Evolutionary conservation across 2,797 vertebrate species (phyloP), one percentile per base, ranked within the genome.

Genomic region (Balearica regulorum): DNA sequence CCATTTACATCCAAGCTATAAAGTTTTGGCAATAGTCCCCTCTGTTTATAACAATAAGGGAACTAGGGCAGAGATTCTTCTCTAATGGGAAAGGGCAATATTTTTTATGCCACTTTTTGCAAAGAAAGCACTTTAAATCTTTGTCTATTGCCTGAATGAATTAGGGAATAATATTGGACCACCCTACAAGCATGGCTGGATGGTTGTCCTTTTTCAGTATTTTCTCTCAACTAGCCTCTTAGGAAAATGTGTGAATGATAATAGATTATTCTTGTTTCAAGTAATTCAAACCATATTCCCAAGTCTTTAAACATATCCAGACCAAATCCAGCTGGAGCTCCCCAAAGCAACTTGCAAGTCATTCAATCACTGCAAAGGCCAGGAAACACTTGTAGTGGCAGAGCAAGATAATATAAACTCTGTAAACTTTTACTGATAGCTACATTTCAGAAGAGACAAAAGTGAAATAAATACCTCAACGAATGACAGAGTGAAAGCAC

Each of bases 231-330:
- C 53, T n/a, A 69, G 80, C 51, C 90, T 86, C 93, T 78, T 29
- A 66, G 70, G 95, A 93, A 92, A 93, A 41, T 16, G 46, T 65
- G 60, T 86, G 80, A 90, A 71, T 87, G 88, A 92, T 84, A 96
- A 96, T 57, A 91, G 72, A 96, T 93, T 82, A 49, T 87, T 96
- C 90, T 78, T 90, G 24, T 87, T 97, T 82, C 85, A 69, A 80
- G 77, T 92, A 97, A 97, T 94, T 96, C 89, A 95, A 95, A 94
- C 90, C 94, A 91, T 54, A 82, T 81, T 96, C 76, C 49, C 69
- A 79, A 91, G 71, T 31, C 75, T 83, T 92, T 91, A 82, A 90
- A 85, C 53, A 44, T 62, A 95, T 60, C 41, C 83, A 91, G 87
- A 53, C 89, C 3, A 2, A 87, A 78, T 85, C 69, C 85, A 92